Evolutionary conservation across 2,888 invertebrate species (phyloP), one percentile per base, ranked within the genome.

Genomic region (Lacanobia oleracea): DNA sequence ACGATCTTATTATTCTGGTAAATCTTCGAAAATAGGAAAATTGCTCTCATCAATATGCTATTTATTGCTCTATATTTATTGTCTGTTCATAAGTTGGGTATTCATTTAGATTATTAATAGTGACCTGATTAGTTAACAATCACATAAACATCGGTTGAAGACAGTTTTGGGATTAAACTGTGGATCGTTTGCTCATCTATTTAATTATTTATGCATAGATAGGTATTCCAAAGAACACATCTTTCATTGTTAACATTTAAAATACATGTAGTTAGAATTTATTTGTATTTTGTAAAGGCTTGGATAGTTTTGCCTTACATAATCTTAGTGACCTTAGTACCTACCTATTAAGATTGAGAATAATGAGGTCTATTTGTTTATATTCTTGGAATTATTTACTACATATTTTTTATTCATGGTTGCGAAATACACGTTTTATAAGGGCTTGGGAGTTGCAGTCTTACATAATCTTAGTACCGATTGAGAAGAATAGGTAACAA

Each of bases 1-100:
- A 45, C 16, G 33, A 51, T 27, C 16, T 51, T 51, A 27, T 27
- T 73, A 37, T 75, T 43, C 43, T 21, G n/a, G 14, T 3, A 57
- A 12, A 45, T 50, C 2, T 45, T 37, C 14, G n/a, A n/a, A n/a
- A 43, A 64, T 16, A 8, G 2, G 16, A 21, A 21, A 40, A 14
- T 12, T 18, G 0, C 9, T n/a, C 12, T 21, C 40, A 72, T 73
- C n/a, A 57, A 2, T 45, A 59, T 21, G 18, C 4, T 21, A n/a
- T 57, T 23, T 23, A 57, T 37, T 27, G 3, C 33, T 50, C 33
- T 1, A 9, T 50, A 37, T 50, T n/a, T 50, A 50, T 18, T n/a
- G 18, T 2, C 50, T 50, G n/a, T 50, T n/a, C 9, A 50, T 50
- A 50, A n/a, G n/a, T 45, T 8, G 12, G 16, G 2, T n/a, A 51